phyloP scores from a whole-genome alignment of 2,113 vertebrate species.

The Hymenochirus boettgeri region DNA sequence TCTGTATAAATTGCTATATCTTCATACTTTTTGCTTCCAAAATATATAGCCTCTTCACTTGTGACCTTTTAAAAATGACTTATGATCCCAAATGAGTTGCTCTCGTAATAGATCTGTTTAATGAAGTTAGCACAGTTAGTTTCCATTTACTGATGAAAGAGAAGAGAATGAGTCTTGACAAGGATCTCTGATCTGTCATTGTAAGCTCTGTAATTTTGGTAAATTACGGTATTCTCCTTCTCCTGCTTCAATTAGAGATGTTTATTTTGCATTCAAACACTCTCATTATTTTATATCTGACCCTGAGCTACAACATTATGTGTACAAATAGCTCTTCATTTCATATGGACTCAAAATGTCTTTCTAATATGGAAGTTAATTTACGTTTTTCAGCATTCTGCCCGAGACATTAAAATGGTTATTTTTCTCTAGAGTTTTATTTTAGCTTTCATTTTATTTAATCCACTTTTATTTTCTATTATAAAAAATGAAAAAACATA shows the following conservation, averaged over 20 bases:
- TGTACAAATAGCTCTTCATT: neutral
- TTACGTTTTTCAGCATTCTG: no score
- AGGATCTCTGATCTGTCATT: conserved; percentile 29
- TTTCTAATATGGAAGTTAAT: no score
- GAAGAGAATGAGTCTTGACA: conserved; percentile 4
- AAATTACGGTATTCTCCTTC: conserved; percentile 31
- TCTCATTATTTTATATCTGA: conserved; percentile 10
- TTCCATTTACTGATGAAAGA: neutral
- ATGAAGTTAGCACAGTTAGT: neutral
- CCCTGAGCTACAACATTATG: neutral
- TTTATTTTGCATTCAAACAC: conserved; percentile 11
- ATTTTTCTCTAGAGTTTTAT: no score
- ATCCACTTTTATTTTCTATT: no score
- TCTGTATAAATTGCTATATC: neutral
- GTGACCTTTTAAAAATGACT: neutral
- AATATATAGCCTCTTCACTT: neutral
- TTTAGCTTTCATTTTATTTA: no score
- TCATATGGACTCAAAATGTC: no score
- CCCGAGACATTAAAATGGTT: no score
- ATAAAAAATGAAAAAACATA: no score
- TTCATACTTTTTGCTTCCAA: neutral
- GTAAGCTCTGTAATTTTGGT: conserved; percentile 19
- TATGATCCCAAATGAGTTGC: neutral
- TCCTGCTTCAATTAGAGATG: conserved; percentile 11
- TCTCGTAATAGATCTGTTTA: conserved; percentile 1